These are phyloP conservation scores for Beaufortia kweichowensis DNA, from an alignment of 2,113 vertebrate genomes.

Conservation along the genomic window DNA sequence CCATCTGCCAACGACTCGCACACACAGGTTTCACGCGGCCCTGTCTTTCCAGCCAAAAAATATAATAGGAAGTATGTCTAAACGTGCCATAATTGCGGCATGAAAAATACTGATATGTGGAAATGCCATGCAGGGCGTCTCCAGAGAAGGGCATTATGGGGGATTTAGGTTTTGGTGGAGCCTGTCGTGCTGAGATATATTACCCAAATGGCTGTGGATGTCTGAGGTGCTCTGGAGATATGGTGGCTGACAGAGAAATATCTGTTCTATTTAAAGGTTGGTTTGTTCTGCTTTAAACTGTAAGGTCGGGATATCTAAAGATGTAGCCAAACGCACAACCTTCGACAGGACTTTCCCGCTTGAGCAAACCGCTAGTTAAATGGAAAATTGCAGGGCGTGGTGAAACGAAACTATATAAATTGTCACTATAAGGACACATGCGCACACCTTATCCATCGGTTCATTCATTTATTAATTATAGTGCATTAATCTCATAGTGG, in stretches of 20 bases:
- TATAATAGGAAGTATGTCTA: constrained; percentile 2
- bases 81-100: constrained; percentile 11
- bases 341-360: constrained; percentile 9
- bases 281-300: constrained; percentile 46
- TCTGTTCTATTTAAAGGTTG: constrained; percentile 48
- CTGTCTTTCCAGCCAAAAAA: background rate
- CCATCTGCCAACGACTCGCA: constrained; percentile 24
- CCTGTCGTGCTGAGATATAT: constrained; percentile 25
- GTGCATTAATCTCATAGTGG: background rate
- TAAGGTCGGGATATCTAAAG: constrained; percentile 34
- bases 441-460: background rate
- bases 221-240: constrained; percentile 29
- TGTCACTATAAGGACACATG: background rate
- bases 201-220: constrained; percentile 31
- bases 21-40: background rate
- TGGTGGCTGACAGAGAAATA: constrained; percentile 44
- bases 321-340: constrained; percentile 28
- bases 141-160: constrained; percentile 24
- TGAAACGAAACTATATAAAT: background rate
- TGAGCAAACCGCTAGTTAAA: constrained; percentile 24
- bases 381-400: constrained; percentile 18
- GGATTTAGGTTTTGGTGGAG: constrained; percentile 25
- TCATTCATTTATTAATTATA: background rate
- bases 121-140: background rate
- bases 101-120: constrained; percentile 1